phyloP scores from a whole-genome alignment of 2,797 vertebrate species.

The Gymnodraco acuticeps region DNA sequence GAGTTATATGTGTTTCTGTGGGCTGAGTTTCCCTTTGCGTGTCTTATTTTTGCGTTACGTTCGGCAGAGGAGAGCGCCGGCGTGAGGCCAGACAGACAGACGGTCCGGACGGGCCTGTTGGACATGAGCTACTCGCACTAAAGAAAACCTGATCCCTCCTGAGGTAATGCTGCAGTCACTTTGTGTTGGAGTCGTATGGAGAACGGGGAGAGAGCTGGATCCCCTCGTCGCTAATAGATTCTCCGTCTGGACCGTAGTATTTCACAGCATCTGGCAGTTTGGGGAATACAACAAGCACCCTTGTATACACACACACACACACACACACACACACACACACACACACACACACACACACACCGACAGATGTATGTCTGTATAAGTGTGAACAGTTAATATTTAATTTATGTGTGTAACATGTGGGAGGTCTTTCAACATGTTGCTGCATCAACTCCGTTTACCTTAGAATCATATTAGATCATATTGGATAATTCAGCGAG shows the following conservation, averaged over 20 bases:
- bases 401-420: background rate
- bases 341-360: background rate
- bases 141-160: conserved; percentile 55
- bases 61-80: background rate
- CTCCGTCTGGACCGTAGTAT: conserved; percentile 6
- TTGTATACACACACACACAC: background rate
- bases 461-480: background rate
- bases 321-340: too few relatives aligned
- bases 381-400: background rate
- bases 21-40: background rate
- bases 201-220: conserved; percentile 25
- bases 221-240: conserved; percentile 32
- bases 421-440: background rate
- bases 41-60: background rate
- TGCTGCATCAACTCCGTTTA: background rate
- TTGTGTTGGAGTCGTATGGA: background rate
- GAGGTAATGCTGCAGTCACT: conserved; percentile 52
- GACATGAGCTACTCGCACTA: conserved; percentile 20
- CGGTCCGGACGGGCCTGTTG: conserved; percentile 36
- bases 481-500: background rate
- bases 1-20: conserved; percentile 10
- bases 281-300: conserved; percentile 11
- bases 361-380: background rate
- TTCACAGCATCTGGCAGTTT: conserved; percentile 19
- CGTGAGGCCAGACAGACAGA: conserved; percentile 23